Conservation (phyloP, 2,113 vertebrate genomes). For the Numenius arquata region DNA sequence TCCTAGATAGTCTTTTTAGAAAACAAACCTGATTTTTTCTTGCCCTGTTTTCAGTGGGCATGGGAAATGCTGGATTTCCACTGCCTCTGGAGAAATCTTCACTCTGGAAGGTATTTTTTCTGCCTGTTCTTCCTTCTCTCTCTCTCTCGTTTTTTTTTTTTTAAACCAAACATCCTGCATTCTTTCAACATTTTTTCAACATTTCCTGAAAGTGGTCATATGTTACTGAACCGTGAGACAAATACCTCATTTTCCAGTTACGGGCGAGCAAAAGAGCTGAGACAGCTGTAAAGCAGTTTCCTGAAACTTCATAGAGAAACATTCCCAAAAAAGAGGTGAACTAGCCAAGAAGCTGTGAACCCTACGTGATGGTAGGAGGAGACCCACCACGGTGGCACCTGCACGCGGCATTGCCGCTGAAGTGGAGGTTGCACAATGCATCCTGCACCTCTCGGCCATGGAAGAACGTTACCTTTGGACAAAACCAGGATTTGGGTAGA, state of each 20-base stretch:
- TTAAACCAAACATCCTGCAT: neutral
- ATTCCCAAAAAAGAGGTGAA: neutral
- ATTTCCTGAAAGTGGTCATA: neutral
- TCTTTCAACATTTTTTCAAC: neutral
- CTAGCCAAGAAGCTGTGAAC: neutral
- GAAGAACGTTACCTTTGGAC: neutral
- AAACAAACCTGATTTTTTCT: neutral
- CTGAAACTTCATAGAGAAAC: neutral
- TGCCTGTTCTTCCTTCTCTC: neutral
- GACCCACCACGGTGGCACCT: neutral
- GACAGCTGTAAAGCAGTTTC: neutral
- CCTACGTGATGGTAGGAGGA: accelerated
- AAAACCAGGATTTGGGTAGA: neutral
- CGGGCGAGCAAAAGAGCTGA: neutral
- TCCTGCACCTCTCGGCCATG: neutral
- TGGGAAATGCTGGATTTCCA: neutral
- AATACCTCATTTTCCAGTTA: neutral
- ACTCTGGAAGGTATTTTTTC: neutral
- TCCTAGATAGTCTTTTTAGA: neutral
- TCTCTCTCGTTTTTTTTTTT: neutral
- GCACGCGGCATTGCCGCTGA: neutral
- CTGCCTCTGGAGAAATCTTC: neutral
- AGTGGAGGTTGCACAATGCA: neutral
- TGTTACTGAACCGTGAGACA: neutral
- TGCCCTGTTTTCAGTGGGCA: neutral